Evolutionary conservation across 1,140 invertebrate genomes (phyloP).

Genomic region (Neotoxoptera formosana): DNA sequence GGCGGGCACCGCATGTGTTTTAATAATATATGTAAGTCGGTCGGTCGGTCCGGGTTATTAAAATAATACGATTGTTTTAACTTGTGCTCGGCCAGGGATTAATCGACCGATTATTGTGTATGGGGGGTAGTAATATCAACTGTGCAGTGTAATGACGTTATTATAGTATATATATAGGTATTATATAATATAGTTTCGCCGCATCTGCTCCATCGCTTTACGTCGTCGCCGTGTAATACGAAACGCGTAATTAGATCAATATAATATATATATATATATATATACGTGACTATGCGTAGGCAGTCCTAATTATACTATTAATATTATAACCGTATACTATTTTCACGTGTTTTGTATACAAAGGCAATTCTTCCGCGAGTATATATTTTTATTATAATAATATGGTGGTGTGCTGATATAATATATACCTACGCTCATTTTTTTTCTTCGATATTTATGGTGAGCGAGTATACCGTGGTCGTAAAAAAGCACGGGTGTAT

Average conservation of each 20-base stretch:
- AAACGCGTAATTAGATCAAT: constrained; percentile 7
- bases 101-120: constrained; percentile 39
- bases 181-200: background rate
- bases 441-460: background rate
- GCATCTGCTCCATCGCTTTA: background rate
- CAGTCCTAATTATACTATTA: background rate
- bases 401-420: background rate
- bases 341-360: constrained; percentile 9
- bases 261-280: too few species aligned
- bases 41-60: background rate
- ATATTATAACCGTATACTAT: background rate
- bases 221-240: background rate
- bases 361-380: background rate
- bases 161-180: background rate
- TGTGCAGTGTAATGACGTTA: constrained; percentile 25
- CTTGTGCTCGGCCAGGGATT: background rate
- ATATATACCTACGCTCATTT: background rate
- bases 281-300: background rate
- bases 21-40: background rate
- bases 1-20: background rate
- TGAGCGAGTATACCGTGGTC: background rate
- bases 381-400: background rate
- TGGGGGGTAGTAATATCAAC: background rate
- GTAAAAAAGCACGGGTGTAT: background rate
- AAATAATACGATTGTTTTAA: background rate